phyloP scores from a whole-genome alignment of 2,797 vertebrate genomes.

The Notolabrus celidotus region DNA sequence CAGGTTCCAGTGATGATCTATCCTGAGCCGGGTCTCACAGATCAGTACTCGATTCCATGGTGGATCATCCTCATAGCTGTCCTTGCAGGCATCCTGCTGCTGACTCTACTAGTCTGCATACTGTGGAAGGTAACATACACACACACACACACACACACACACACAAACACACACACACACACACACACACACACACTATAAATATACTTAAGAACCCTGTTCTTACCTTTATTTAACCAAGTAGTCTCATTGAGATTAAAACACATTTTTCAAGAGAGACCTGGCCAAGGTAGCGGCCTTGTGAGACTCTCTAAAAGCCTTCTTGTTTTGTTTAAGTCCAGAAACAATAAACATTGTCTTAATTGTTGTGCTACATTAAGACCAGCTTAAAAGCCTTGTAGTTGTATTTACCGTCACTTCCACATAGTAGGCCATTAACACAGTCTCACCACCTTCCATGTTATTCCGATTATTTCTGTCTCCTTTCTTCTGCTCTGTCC shows the following conservation, averaged over 20 bases:
- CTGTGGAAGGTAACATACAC: constrained; percentile 91
- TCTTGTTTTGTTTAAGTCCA: not conserved
- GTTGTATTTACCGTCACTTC: constrained; percentile 5
- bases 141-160: constrained; percentile 1
- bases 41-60: constrained; percentile 89
- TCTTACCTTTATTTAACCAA: no score
- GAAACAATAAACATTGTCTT: not conserved
- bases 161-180: no score
- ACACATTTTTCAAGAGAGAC: no score
- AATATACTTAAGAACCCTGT: no score
- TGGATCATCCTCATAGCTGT: constrained; percentile 93
- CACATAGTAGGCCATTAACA: not conserved
- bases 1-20: constrained; percentile 92
- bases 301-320: no score
- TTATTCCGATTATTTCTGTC: constrained; percentile 29
- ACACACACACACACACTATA: constrained; percentile 7
- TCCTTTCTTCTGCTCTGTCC: constrained; percentile 29
- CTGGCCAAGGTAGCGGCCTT: no score
- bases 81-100: constrained; percentile 88
- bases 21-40: constrained; percentile 85
- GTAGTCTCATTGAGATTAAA: no score
- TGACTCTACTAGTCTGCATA: constrained; percentile 88
- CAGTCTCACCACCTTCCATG: constrained; percentile 7
- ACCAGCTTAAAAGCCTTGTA: not conserved
- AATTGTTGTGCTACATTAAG: not conserved